A percentile compares a stretch with the other conserved stretches of the same genome.
Conservation (phyloP, 2,888 invertebrate species). For the Orthosia incerta region DNA sequence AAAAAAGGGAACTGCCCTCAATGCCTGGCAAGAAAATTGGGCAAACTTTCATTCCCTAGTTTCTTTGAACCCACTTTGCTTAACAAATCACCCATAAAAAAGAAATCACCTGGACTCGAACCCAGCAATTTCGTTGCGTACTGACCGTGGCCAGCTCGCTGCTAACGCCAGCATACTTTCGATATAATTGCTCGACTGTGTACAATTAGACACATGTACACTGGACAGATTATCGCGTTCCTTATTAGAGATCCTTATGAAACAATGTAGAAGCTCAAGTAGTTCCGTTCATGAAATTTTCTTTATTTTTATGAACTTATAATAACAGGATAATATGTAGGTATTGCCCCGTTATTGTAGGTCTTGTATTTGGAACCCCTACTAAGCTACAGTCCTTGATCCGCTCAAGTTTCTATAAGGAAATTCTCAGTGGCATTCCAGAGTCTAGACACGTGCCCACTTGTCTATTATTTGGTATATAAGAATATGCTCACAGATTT, state of each 20-base stretch:
- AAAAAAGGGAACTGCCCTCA: too few relatives aligned
- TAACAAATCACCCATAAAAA: constrained; percentile 33
- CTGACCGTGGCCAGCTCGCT: constrained; percentile 45
- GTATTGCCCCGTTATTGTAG: too few relatives aligned
- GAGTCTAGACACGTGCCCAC: too few relatives aligned
- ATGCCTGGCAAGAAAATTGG: too few relatives aligned
- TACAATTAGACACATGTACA: constrained; percentile 46
- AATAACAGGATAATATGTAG: too few relatives aligned
- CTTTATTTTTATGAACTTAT: too few relatives aligned
- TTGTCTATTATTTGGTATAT: too few relatives aligned
- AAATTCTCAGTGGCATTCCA: too few relatives aligned
- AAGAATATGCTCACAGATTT: too few relatives aligned
- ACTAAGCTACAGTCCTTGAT: too few relatives aligned
- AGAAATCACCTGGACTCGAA: constrained; percentile 39
- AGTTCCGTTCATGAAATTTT: neutral
- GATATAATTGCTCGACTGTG: constrained; percentile 40
- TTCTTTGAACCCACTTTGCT: neutral
- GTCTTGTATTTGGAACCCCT: too few relatives aligned
- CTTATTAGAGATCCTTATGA: constrained; percentile 24
- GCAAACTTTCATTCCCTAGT: neutral
- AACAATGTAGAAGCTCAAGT: neutral
- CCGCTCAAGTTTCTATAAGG: too few relatives aligned
- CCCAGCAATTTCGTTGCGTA: constrained; percentile 46
- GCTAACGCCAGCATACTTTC: constrained; percentile 45
- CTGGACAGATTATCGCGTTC: constrained; percentile 35